Conservation (phyloP, 2,113 vertebrate genomes). For the Stigmatopora argus region DNA sequence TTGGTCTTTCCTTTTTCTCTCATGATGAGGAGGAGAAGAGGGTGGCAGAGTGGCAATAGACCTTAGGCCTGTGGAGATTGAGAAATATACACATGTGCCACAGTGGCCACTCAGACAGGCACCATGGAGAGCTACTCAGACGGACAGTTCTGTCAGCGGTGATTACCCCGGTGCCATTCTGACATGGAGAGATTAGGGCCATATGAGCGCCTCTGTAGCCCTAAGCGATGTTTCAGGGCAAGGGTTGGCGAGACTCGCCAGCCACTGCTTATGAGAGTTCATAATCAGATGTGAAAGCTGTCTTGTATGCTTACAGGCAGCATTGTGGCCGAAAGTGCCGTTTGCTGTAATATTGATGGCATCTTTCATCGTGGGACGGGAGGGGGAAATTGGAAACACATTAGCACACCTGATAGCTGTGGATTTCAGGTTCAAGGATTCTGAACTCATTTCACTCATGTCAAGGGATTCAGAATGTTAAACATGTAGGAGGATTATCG, state of each 20-base stretch:
- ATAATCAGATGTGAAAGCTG: conserved; percentile 72
- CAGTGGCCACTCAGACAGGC: conserved; percentile 36
- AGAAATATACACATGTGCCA: conserved; percentile 47
- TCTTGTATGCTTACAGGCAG: conserved; percentile 65
- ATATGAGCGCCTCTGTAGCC: conserved; percentile 58
- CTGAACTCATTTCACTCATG: conserved; percentile 44
- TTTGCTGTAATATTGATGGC: conserved; percentile 59
- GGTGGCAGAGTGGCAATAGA: conserved; percentile 31
- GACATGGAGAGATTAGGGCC: conserved; percentile 60
- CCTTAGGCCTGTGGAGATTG: conserved; percentile 43
- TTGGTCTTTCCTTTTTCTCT: conserved; percentile 26
- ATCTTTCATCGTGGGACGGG: conserved; percentile 46
- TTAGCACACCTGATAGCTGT: conserved; percentile 68
- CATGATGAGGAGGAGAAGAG: conserved; percentile 36
- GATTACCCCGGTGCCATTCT: conserved; percentile 61
- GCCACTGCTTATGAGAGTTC: conserved; percentile 59
- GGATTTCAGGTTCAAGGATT: conserved; percentile 60
- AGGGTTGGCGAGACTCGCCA: conserved; percentile 45
- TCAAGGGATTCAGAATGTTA: conserved; percentile 56
- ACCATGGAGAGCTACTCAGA: conserved; percentile 49
- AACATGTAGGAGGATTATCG: conserved; percentile 51
- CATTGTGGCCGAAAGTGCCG: conserved; percentile 46
- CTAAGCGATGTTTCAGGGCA: conserved; percentile 64
- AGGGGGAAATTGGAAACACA: conserved; percentile 61
- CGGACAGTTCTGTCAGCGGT: conserved; percentile 57